phyloP scores from a whole-genome alignment of 2,888 invertebrate genomes.

The Electrophaes corylata region DNA sequence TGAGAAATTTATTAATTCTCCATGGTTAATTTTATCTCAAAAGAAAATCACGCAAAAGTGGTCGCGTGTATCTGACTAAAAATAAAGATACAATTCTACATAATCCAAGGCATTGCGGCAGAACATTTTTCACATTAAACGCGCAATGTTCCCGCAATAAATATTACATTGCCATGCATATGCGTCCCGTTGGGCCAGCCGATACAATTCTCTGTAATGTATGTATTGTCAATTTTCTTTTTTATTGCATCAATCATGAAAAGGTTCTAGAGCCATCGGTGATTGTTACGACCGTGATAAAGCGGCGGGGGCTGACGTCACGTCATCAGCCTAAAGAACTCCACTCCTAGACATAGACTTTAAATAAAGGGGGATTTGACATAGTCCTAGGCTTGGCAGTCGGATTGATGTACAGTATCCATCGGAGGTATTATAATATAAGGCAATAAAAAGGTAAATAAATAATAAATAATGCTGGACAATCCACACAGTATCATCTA shows the following conservation, averaged over 20 bases:
- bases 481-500: too few relatives aligned
- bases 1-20: too few relatives aligned
- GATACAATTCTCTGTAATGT: constrained; percentile 34
- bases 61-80: neutral
- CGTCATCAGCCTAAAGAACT: too few relatives aligned
- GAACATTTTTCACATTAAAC: constrained; percentile 40
- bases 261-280: neutral
- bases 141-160: constrained; percentile 37
- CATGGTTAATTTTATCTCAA: too few relatives aligned
- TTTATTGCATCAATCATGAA: constrained; percentile 37
- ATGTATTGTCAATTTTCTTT: constrained; percentile 41
- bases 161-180: constrained; percentile 41
- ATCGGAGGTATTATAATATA: too few relatives aligned
- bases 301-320: too few relatives aligned
- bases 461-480: too few relatives aligned
- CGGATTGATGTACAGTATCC: too few relatives aligned
- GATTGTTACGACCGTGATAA: neutral
- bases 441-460: too few relatives aligned
- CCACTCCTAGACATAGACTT: too few relatives aligned
- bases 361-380: too few relatives aligned
- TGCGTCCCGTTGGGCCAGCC: constrained; percentile 35
- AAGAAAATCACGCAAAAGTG: neutral
- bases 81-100: constrained; percentile 4
- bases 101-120: constrained; percentile 25
- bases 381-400: too few relatives aligned